Evolutionary conservation across 37 sponge, comb jelly and placozoan species (phyloP), one percentile per base, ranked within the genome.

Genomic region (Hexactinellida sp.): DNA sequence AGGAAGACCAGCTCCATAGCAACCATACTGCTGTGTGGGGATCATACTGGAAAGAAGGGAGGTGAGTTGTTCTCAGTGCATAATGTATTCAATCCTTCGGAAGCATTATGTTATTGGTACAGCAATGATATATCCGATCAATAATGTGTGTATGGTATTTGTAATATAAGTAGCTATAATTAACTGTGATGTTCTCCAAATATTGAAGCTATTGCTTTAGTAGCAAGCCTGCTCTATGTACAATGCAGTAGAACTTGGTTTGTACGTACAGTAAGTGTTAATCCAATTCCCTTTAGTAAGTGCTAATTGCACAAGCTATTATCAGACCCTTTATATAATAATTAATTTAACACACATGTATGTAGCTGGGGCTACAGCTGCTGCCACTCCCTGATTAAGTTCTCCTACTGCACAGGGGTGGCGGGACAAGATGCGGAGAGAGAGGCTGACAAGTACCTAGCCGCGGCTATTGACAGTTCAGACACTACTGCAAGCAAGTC

Each of bases 21-120:
- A 95, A 95, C 76, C 99, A 98, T 90, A 89, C 90, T 23, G 91
- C 91, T 84, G 95, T 98, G 38, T 98, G 94, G 93, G 99, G 99
- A 5, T 98, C 99, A 0, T 98, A 92, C 87, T 98, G 93, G 94
- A 84, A 88, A 52, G 88, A 85, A 35, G 95, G 94, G 0, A 38
- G 13, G 76, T 63, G 30, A 63, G 76, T 25, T 63, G 52, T 63
- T 63, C 3, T 63, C 13, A n/a, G 5, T 41, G 13, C 13, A 41
- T 41, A 41, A 13, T 5, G 47, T 13, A 41, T 41, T 41, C 5
- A 13, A 13, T 16, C 13, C 47, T 41, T 41, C 13, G 10, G 47
- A 41, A 16, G 10, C 47, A 41, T 41, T 5, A 41, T n/a, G n/a
- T n/a, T n/a, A n/a, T n/a, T n/a, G n/a, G n/a, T n/a, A n/a, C n/a